phyloP scores from a whole-genome alignment of 2,113 vertebrate genomes.

The Lepidothrix coronata region DNA sequence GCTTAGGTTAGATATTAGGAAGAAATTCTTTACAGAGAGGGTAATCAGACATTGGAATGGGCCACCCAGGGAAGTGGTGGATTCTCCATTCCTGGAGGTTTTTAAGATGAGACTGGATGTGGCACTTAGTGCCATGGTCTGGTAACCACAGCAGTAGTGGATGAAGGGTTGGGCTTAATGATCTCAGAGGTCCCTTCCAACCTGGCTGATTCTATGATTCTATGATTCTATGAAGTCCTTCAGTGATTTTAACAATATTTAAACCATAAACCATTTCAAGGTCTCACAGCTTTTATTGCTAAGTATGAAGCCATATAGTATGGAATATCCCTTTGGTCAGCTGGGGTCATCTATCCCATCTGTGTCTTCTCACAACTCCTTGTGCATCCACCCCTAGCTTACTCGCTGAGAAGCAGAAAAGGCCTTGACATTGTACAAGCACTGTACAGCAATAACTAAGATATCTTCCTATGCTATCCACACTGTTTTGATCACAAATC shows the following conservation, averaged over 20 bases:
- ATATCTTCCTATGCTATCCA: neutral
- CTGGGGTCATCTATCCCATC: neutral
- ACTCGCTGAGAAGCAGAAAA: neutral
- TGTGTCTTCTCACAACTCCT: neutral
- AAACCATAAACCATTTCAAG: neutral
- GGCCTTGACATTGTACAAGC: neutral
- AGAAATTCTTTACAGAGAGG: too few relatives aligned
- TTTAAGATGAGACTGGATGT: too few relatives aligned
- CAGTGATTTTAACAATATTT: neutral
- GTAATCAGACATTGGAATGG: too few relatives aligned
- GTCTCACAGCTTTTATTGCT: neutral
- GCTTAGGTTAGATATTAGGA: too few relatives aligned
- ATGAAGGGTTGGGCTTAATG: too few relatives aligned
- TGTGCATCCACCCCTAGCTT: neutral
- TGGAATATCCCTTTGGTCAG: neutral
- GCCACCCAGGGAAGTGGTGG: too few relatives aligned
- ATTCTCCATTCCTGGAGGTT: too few relatives aligned
- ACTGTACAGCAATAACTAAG: neutral
- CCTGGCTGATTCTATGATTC: too few relatives aligned
- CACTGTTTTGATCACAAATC: neutral
- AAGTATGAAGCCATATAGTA: neutral
- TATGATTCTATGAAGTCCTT: neutral
- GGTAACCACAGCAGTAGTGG: too few relatives aligned
- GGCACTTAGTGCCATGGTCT: too few relatives aligned
- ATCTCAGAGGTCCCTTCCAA: too few relatives aligned